Evolutionary conservation across 2,113 vertebrate species (phyloP), one percentile per base, ranked within the genome.

Genomic region (Colius striatus): DNA sequence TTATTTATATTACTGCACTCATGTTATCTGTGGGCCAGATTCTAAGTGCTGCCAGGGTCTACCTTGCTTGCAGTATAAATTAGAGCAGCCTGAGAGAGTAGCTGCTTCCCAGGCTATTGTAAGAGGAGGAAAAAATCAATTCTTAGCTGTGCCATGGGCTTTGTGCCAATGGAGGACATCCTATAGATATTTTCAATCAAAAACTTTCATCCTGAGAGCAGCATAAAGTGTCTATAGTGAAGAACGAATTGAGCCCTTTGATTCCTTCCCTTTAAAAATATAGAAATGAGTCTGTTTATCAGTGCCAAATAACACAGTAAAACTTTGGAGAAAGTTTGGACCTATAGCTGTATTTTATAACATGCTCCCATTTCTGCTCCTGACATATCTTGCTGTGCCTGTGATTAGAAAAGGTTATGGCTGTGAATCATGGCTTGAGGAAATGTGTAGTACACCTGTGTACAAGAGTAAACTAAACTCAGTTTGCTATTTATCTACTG

Each of bases 401-500:
- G 87, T 97, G 94, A 97, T 96, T 96, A 96, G 80, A 90, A 97
- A 97, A 96, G 95, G 93, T 97, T 97, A 96, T 95, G 72, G 50
- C 89, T 94, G 81, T 96, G 96, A 97, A 97, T 97, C 96, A 94
- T 92, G 87, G 85, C 92, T 95, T 78, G 77, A 96, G 90, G 90
- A 94, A 85, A 95, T 80, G 89, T 92, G 93, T 88, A 88, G 86
- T 86, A 94, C 95, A 95, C 95, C 94, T 96, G 92, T 92, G 96
- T 97, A 95, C 94, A 94, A 86, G 66, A 92, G 94, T 96, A 97
- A 96, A 96, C 96, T 96, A 94, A 96, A 97, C 97, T 97, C 95
- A 84, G 96, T 95, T 93, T 96, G 89, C 95, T 96, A 96, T 97
- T 97, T 97, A 97, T 97, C 95, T 96, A 96, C 92, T 95, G 93